Evolutionary conservation across 2,888 invertebrate species (phyloP).

Genomic region (Saturnia japonica): DNA sequence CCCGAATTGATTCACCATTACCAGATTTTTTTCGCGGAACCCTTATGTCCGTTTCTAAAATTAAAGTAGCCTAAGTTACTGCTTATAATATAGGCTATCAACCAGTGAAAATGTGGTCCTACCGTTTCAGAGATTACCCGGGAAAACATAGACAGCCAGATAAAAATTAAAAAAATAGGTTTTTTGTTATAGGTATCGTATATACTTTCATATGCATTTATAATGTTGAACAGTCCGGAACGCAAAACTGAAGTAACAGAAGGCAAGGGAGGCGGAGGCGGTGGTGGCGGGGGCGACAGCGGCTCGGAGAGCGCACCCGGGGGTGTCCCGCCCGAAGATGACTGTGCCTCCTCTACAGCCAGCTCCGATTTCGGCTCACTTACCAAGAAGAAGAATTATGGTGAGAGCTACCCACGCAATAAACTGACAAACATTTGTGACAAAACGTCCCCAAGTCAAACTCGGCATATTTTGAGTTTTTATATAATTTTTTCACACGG

Average conservation of each 20-base stretch:
- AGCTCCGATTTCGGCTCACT: constrained; percentile 94
- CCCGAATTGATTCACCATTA: too few species aligned
- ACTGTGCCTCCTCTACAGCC: constrained; percentile 87
- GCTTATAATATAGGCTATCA: too few species aligned
- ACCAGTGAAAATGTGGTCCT: too few species aligned
- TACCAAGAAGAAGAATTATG: constrained; percentile 87
- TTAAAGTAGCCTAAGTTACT: too few species aligned
- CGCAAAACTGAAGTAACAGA: constrained; percentile 68
- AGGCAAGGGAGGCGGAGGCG: constrained; percentile 64
- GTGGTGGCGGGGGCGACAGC: constrained; percentile 69
- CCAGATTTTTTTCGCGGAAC: too few species aligned
- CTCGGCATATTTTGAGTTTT: background rate
- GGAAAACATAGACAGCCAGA: too few species aligned
- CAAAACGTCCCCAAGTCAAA: too few species aligned
- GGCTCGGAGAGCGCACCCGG: constrained; percentile 69
- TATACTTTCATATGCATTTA: background rate
- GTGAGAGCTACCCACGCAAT: constrained; percentile 35
- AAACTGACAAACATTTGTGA: background rate
- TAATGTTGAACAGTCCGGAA: constrained; percentile 57
- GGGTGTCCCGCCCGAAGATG: constrained; percentile 73
- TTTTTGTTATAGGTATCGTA: too few species aligned
- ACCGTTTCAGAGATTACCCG: too few species aligned
- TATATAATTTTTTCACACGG: background rate
- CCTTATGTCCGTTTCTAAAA: too few species aligned
- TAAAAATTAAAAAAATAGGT: too few species aligned